A percentile compares a stretch with the other conserved stretches of the same genome.
Conservation (phyloP, 2,113 vertebrate species). For the Ariopsis seemanni region DNA sequence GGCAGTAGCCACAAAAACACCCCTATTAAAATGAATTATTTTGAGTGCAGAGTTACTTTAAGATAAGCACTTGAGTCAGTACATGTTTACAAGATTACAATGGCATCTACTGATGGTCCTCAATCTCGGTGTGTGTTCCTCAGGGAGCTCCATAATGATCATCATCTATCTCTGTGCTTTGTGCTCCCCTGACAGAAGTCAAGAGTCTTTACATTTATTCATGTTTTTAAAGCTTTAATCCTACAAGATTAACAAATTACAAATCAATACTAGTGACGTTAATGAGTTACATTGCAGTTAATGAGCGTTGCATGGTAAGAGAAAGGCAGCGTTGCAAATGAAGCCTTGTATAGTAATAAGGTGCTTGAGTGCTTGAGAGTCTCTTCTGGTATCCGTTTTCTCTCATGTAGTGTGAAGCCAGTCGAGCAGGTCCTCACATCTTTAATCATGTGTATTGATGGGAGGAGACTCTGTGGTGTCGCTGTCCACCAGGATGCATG, state of each 20-base stretch:
- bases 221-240: background rate
- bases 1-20: too few relatives aligned
- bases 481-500: background rate
- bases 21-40: background rate
- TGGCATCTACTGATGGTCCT: background rate
- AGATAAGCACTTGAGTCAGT: background rate
- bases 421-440: slow-evolving; percentile 12
- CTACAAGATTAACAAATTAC: background rate
- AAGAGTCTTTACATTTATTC: background rate
- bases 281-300: background rate
- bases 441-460: slow-evolving; percentile 30
- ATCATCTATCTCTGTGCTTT: slow-evolving; percentile 2
- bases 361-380: slow-evolving; percentile 7
- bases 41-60: background rate
- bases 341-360: slow-evolving; percentile 16
- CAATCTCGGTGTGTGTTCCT: background rate
- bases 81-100: background rate
- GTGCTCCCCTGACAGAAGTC: background rate
- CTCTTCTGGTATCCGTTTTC: slow-evolving; percentile 10
- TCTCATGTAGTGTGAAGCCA: background rate
- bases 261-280: background rate
- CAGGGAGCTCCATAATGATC: slow-evolving; percentile 1
- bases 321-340: slow-evolving; percentile 4
- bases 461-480: background rate
- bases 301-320: background rate